These are phyloP conservation scores for Lycaena phlaeas DNA, from an alignment of 2,888 invertebrate genomes.

Conservation along the genomic window DNA sequence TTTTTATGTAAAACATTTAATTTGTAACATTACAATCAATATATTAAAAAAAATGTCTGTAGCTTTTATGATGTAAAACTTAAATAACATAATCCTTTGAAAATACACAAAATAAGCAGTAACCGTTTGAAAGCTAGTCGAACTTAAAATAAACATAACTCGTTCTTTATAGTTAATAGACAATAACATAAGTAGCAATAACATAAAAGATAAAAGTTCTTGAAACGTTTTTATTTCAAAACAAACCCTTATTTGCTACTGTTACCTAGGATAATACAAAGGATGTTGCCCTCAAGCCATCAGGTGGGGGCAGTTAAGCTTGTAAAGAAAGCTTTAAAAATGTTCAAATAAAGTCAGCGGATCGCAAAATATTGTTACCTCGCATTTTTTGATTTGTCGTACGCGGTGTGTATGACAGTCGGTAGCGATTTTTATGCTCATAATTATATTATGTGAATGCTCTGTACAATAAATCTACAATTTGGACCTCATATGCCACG, in stretches of 20 bases:
- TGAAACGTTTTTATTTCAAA: conserved; percentile 32
- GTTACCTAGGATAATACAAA: conserved; percentile 48
- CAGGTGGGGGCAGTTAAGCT: conserved; percentile 63
- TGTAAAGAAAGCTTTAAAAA: conserved; percentile 62
- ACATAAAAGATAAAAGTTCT: conserved; percentile 6
- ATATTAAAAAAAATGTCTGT: too few species aligned
- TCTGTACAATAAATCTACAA: too few species aligned
- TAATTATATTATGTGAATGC: too few species aligned
- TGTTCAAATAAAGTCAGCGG: conserved; percentile 56
- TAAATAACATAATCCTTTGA: too few species aligned
- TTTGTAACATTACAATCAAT: too few species aligned
- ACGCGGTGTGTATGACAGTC: conserved; percentile 18
- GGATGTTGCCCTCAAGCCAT: conserved; percentile 55
- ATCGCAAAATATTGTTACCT: conserved; percentile 50
- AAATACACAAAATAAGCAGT: not conserved
- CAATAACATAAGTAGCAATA: conserved; percentile 1
- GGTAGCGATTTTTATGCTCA: too few species aligned
- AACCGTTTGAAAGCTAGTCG: too few species aligned
- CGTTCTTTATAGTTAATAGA: not conserved
- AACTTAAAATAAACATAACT: not conserved
- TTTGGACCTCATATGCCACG: too few species aligned
- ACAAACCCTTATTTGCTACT: conserved; percentile 40
- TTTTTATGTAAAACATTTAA: too few species aligned
- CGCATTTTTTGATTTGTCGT: conserved; percentile 33
- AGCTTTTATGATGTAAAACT: too few species aligned